phyloP scores from a whole-genome alignment of 2,888 invertebrate genomes.

The Napeogenes sylphis region DNA sequence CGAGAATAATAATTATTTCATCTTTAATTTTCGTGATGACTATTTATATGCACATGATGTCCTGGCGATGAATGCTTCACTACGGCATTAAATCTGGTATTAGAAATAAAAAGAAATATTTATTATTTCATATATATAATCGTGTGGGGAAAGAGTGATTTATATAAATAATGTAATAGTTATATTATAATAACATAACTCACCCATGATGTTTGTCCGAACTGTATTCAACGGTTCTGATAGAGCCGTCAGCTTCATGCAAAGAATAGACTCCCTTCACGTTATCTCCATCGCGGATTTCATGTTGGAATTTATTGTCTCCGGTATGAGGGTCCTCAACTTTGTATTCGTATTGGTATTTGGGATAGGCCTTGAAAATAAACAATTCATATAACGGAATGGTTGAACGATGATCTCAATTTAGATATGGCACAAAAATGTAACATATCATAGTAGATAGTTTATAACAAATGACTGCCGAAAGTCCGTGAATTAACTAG shows the following conservation, averaged over 20 bases:
- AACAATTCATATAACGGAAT: conserved; percentile 10
- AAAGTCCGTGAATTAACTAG: conserved; percentile 41
- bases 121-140: too few relatives aligned
- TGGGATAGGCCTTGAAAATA: conserved; percentile 68
- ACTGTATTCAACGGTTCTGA: conserved; percentile 79
- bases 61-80: conserved; percentile 75
- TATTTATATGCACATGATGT: conserved; percentile 61
- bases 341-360: conserved; percentile 79
- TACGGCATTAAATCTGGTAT: conserved; percentile 75
- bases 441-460: conserved; percentile 60
- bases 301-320: conserved; percentile 79
- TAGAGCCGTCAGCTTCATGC: conserved; percentile 78
- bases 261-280: conserved; percentile 81
- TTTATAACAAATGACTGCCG: conserved; percentile 48
- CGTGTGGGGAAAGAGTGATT: too few relatives aligned
- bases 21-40: conserved; percentile 48
- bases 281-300: conserved; percentile 78
- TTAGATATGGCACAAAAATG: conserved; percentile 31
- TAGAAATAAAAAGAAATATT: background rate
- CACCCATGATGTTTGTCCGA: conserved; percentile 79
- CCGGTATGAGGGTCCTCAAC: conserved; percentile 80
- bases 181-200: conserved; percentile 26
- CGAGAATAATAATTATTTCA: conserved; percentile 23
- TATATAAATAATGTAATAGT: too few relatives aligned
- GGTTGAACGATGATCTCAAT: conserved; percentile 28